These are phyloP conservation scores for Acropternis orthonyx DNA, from an alignment of 2,797 vertebrate genomes.

Conservation along the genomic window DNA sequence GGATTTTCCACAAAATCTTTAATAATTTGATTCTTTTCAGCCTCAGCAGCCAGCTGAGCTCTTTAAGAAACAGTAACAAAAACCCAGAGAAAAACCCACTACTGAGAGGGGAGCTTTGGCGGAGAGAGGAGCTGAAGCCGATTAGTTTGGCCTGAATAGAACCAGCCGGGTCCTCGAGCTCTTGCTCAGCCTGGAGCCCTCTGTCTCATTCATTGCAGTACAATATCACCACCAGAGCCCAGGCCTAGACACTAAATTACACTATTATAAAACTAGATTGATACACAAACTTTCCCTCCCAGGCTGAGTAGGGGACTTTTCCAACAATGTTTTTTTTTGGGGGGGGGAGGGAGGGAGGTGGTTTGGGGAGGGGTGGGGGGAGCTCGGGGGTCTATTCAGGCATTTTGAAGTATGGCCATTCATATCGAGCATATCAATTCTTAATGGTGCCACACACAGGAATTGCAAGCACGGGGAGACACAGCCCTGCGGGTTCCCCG, in stretches of 20 bases:
- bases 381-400: constrained; percentile 60
- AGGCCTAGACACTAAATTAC: constrained; percentile 84
- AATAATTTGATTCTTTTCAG: constrained; percentile 86
- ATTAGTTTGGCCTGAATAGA: constrained; percentile 86
- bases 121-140: constrained; percentile 82
- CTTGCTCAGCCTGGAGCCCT: constrained; percentile 80
- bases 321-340: constrained; percentile 58
- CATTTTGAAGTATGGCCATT: constrained; percentile 52
- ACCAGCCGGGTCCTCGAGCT: constrained; percentile 77
- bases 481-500: not conserved
- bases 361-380: too few relatives aligned
- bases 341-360: too few relatives aligned
- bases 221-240: constrained; percentile 89
- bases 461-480: not conserved
- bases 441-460: constrained; percentile 63
- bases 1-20: constrained; percentile 83
- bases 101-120: constrained; percentile 81
- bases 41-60: constrained; percentile 83
- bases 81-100: constrained; percentile 77
- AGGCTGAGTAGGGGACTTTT: constrained; percentile 70
- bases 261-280: constrained; percentile 85
- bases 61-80: constrained; percentile 83
- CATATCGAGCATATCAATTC: constrained; percentile 68
- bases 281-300: constrained; percentile 77
- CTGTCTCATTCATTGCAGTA: constrained; percentile 82